phyloP scores from a whole-genome alignment of 2,888 invertebrate genomes.

The Leptinotarsa tumamoca region DNA sequence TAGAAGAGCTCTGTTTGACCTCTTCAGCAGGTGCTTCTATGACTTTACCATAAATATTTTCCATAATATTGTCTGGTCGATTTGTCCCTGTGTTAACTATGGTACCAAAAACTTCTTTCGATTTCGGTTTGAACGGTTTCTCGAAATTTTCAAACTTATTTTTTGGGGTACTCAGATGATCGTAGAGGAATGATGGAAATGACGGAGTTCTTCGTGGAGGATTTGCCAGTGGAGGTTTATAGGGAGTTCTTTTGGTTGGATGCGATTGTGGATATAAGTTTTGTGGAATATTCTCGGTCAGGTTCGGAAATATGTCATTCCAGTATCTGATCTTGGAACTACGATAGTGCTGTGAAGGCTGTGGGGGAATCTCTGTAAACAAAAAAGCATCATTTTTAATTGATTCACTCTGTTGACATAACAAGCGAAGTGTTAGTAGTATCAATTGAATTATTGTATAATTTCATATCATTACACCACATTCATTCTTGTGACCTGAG shows the following conservation, averaged over 20 bases:
- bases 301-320: constrained; percentile 84
- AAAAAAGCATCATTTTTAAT: neutral
- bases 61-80: constrained; percentile 48
- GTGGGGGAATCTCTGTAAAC: constrained; percentile 80
- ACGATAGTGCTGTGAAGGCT: constrained; percentile 80
- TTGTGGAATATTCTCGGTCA: constrained; percentile 66
- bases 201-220: constrained; percentile 33
- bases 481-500: too few species aligned
- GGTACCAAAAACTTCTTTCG: constrained; percentile 41
- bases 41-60: constrained; percentile 58
- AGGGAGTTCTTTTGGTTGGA: constrained; percentile 49
- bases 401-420: too few species aligned
- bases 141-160: constrained; percentile 51
- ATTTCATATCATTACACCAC: too few species aligned
- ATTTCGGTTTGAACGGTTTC: constrained; percentile 35
- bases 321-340: constrained; percentile 84
- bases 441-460: too few species aligned
- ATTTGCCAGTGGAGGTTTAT: constrained; percentile 34
- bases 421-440: too few species aligned
- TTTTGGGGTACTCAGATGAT: constrained; percentile 37
- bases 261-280: constrained; percentile 37
- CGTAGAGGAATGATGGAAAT: constrained; percentile 35
- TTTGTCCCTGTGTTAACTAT: constrained; percentile 42
- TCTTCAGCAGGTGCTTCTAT: constrained; percentile 63
- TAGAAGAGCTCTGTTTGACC: constrained; percentile 65